A percentile compares a stretch with the other conserved stretches of the same genome.
Evolutionary conservation across 2,113 vertebrate genomes (phyloP).

Genomic region (Poeciliopsis turrubarensis): DNA sequence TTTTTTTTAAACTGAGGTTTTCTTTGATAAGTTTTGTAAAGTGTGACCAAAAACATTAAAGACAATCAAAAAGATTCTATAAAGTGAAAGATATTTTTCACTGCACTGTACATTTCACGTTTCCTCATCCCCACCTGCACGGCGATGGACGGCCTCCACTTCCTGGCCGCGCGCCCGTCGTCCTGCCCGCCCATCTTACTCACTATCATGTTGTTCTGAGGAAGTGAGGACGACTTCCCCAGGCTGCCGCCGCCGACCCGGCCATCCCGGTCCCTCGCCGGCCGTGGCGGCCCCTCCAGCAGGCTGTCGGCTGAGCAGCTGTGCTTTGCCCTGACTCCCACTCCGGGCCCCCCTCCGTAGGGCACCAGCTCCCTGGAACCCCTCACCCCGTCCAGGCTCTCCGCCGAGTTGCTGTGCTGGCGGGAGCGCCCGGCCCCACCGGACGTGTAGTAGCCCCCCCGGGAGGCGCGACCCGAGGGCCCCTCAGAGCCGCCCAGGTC

Average conservation of each 20-base stretch:
- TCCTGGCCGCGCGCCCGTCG: slow-evolving; percentile 86
- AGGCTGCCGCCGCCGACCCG: slow-evolving; percentile 72
- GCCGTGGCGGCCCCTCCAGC: slow-evolving; percentile 76
- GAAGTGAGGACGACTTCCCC: slow-evolving; percentile 80
- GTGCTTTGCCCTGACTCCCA: slow-evolving; percentile 79
- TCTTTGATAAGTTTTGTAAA: neutral
- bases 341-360: slow-evolving; percentile 75
- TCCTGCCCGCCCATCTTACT: slow-evolving; percentile 89
- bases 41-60: neutral
- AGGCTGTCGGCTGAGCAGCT: slow-evolving; percentile 83
- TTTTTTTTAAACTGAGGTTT: neutral
- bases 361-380: slow-evolving; percentile 68
- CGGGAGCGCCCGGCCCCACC: slow-evolving; percentile 59
- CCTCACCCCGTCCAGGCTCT: slow-evolving; percentile 76
- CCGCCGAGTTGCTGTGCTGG: slow-evolving; percentile 81
- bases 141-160: slow-evolving; percentile 96
- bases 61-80: neutral
- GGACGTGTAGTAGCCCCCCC: slow-evolving; percentile 72
- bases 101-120: too few species aligned
- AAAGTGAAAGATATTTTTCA: neutral
- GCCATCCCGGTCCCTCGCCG: slow-evolving; percentile 67
- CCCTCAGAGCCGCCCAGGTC: slow-evolving; percentile 84
- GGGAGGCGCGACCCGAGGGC: slow-evolving; percentile 69
- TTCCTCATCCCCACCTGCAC: slow-evolving; percentile 85
- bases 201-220: slow-evolving; percentile 84